Conservation (phyloP, 2,888 invertebrate species). For the Eumerus sabulonum region DNA sequence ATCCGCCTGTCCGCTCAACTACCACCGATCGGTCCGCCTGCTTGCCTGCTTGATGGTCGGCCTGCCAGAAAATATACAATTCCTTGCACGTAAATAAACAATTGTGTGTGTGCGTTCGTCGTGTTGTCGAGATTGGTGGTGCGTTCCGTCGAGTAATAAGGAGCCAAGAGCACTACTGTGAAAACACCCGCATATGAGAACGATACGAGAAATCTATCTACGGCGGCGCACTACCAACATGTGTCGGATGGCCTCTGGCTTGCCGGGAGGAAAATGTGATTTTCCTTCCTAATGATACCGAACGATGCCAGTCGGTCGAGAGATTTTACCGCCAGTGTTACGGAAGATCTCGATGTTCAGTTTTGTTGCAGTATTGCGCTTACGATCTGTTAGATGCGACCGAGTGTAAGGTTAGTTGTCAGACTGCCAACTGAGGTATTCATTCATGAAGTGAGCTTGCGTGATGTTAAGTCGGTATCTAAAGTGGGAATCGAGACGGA, state of each 20-base stretch:
- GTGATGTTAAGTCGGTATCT: not conserved
- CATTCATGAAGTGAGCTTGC: constrained; percentile 53
- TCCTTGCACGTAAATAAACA: constrained; percentile 68
- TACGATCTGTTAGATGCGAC: constrained; percentile 47
- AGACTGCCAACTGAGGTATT: constrained; percentile 62
- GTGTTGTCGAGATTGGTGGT: constrained; percentile 47
- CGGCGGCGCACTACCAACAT: constrained; percentile 65
- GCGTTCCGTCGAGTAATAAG: constrained; percentile 38
- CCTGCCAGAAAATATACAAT: constrained; percentile 67
- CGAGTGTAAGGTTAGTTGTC: constrained; percentile 50
- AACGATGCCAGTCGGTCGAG: not conserved
- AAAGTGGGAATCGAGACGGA: constrained; percentile 29
- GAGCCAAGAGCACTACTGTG: constrained; percentile 9
- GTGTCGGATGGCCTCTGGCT: constrained; percentile 36
- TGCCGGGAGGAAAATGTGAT: constrained; percentile 42
- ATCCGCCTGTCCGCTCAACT: constrained; percentile 61
- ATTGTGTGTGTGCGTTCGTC: constrained; percentile 51
- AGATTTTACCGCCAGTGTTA: constrained; percentile 1
- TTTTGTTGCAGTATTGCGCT: too few species aligned
- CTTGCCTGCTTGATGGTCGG: constrained; percentile 45
- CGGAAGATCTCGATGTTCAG: constrained; percentile 34
- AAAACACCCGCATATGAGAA: constrained; percentile 67
- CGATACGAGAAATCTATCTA: constrained; percentile 64
- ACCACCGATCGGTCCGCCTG: constrained; percentile 54
- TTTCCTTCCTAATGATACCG: constrained; percentile 41